These are phyloP conservation scores for Sminthurides aquaticus DNA, from an alignment of 2,888 invertebrate genomes.

Conservation along the genomic window DNA sequence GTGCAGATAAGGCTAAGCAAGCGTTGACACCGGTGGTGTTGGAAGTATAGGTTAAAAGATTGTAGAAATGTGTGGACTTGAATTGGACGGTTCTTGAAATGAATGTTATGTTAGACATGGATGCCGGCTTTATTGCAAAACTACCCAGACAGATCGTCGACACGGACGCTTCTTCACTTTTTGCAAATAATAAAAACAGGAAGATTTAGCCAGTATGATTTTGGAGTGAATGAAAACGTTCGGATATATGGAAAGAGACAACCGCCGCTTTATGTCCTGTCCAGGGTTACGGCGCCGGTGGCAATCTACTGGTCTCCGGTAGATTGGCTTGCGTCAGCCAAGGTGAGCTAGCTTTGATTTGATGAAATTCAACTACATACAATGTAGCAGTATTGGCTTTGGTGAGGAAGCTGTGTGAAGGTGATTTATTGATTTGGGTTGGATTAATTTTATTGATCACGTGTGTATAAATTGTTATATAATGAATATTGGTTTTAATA, in stretches of 20 bases:
- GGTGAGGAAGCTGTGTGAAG: too few relatives aligned
- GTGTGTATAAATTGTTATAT: too few relatives aligned
- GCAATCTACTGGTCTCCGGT: conserved; percentile 61
- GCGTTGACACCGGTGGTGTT: too few relatives aligned
- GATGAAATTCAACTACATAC: background rate
- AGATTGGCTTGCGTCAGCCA: conserved; percentile 53
- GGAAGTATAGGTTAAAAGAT: too few relatives aligned
- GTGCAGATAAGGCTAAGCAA: too few relatives aligned
- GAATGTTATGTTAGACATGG: conserved; percentile 54
- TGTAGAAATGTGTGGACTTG: too few relatives aligned
- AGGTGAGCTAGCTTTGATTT: conserved; percentile 12
- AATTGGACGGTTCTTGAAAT: too few relatives aligned
- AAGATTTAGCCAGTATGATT: conserved; percentile 47
- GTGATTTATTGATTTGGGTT: too few relatives aligned
- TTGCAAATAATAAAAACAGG: conserved; percentile 53
- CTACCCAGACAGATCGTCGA: conserved; percentile 66
- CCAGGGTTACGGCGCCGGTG: conserved; percentile 50
- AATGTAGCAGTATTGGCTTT: too few relatives aligned
- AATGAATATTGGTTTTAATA: conserved; percentile 36
- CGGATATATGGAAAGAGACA: conserved; percentile 21
- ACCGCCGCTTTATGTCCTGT: conserved; percentile 32
- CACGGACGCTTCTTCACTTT: conserved; percentile 65
- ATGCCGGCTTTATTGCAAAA: conserved; percentile 60
- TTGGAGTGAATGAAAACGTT: conserved; percentile 31
- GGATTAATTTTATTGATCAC: too few relatives aligned